phyloP scores from a whole-genome alignment of 2,797 vertebrate genomes.

The Oryzias dopingdopingensis region DNA sequence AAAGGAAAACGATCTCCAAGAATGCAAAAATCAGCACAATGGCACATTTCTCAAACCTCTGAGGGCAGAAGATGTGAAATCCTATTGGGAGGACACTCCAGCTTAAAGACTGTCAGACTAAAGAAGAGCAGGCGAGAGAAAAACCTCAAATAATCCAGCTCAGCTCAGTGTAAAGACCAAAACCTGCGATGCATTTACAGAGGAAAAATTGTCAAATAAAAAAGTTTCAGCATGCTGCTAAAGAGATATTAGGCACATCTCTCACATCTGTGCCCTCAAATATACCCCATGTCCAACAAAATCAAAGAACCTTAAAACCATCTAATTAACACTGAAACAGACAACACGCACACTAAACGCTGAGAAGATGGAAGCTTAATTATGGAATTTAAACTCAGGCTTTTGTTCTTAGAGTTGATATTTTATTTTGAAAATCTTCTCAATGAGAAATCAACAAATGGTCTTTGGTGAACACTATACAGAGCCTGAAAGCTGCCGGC shows the following conservation, averaged over 20 bases:
- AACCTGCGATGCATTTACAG: slow-evolving; percentile 1
- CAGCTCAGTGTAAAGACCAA: slow-evolving; percentile 2
- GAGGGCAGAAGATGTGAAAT: slow-evolving; percentile 31
- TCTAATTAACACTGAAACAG: not conserved
- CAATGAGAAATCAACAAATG: not conserved
- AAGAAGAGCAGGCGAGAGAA: slow-evolving; percentile 15
- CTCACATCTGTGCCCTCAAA: not conserved
- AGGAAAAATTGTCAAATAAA: not conserved
- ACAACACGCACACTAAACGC: not conserved
- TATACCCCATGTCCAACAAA: not conserved
- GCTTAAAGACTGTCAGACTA: slow-evolving; percentile 18
- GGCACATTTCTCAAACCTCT: slow-evolving; percentile 20
- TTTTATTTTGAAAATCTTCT: slow-evolving; percentile 10
- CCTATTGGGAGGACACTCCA: slow-evolving; percentile 26
- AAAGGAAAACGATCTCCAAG: slow-evolving; percentile 19
- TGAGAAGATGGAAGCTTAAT: not conserved
- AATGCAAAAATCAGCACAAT: slow-evolving; percentile 12
- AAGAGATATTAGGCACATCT: slow-evolving; percentile 7
- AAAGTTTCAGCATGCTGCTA: slow-evolving; percentile 2
- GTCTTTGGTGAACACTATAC: slow-evolving; percentile 44
- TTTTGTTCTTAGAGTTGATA: slow-evolving; percentile 1
- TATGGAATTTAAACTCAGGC: not conserved
- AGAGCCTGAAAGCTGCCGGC: slow-evolving; percentile 65
- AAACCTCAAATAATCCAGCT: slow-evolving; percentile 4
- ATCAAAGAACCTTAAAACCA: not conserved